Conservation (phyloP, 2,888 invertebrate species). For the Mesorhabditis sp. region DNA sequence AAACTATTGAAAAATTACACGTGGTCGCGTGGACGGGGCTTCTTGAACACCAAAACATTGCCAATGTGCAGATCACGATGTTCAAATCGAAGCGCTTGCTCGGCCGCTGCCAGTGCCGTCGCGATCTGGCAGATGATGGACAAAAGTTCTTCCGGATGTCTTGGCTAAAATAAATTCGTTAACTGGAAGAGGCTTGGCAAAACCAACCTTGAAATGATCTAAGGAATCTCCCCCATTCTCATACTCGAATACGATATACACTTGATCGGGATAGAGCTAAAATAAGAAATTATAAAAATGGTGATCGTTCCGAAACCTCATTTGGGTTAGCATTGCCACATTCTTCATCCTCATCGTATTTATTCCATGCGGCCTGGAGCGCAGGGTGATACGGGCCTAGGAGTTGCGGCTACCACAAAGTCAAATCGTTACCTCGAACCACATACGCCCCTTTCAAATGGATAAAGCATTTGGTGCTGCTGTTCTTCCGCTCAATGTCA, state of each 20-base stretch:
- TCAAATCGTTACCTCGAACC: neutral
- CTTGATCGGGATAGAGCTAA: neutral
- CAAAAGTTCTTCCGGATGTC: neutral
- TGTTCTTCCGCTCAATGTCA: neutral
- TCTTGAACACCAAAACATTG: neutral
- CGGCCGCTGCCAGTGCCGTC: neutral
- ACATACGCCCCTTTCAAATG: neutral
- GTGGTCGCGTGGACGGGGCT: neutral
- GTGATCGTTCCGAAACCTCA: too few relatives aligned
- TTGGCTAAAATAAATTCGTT: neutral
- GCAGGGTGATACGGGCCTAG: neutral
- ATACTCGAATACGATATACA: neutral
- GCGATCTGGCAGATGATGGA: neutral
- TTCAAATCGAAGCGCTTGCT: neutral
- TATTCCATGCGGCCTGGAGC: neutral
- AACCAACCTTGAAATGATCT: neutral
- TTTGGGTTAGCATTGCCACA: neutral
- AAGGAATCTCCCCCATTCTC: neutral
- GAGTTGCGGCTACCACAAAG: neutral
- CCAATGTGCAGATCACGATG: constrained; percentile 1
- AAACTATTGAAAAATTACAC: neutral
- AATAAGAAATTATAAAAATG: neutral
- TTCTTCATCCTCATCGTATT: neutral
- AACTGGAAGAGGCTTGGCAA: neutral
- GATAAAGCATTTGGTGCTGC: neutral